phyloP scores from a whole-genome alignment of 2,113 vertebrate species.

The Chrysochloris asiatica region DNA sequence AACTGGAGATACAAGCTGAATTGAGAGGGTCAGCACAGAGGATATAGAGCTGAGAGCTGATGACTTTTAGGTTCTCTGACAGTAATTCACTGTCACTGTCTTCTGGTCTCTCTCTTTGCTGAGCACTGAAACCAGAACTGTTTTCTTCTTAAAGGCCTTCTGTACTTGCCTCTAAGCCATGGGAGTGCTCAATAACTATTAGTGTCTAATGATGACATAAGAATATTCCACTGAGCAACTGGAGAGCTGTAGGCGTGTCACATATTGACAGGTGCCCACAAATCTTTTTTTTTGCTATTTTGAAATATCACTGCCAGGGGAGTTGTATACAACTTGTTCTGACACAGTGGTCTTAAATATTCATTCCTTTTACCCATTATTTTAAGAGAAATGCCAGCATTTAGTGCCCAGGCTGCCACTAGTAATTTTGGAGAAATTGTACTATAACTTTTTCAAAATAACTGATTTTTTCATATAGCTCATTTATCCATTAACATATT shows the following conservation, averaged over 20 bases:
- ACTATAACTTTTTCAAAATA: conserved; percentile 56
- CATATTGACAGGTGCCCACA: conserved; percentile 64
- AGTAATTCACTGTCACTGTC: background rate
- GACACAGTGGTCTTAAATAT: conserved; percentile 76
- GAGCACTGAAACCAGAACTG: background rate
- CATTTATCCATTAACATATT: conserved; percentile 33
- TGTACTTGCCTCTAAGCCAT: conserved; percentile 38
- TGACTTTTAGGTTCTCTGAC: background rate
- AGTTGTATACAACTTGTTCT: conserved; percentile 75
- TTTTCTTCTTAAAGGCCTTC: conserved; percentile 59
- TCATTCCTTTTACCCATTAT: conserved; percentile 69
- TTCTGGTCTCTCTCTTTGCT: background rate
- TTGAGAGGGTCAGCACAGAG: background rate
- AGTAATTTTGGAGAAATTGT: conserved; percentile 62
- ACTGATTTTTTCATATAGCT: conserved; percentile 50
- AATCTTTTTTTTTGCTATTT: conserved; percentile 73
- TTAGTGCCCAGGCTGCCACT: conserved; percentile 68
- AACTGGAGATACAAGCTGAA: background rate
- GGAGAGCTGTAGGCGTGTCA: conserved; percentile 52
- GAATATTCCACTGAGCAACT: conserved; percentile 60
- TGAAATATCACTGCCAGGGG: conserved; percentile 77
- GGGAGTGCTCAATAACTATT: conserved; percentile 65
- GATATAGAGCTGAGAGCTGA: background rate
- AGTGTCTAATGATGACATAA: conserved; percentile 62
- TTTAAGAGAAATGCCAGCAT: conserved; percentile 65